A percentile compares a stretch with the other conserved stretches of the same genome.
phyloP scores from a whole-genome alignment of 2,113 vertebrate species.

The Caloenas nicobarica region DNA sequence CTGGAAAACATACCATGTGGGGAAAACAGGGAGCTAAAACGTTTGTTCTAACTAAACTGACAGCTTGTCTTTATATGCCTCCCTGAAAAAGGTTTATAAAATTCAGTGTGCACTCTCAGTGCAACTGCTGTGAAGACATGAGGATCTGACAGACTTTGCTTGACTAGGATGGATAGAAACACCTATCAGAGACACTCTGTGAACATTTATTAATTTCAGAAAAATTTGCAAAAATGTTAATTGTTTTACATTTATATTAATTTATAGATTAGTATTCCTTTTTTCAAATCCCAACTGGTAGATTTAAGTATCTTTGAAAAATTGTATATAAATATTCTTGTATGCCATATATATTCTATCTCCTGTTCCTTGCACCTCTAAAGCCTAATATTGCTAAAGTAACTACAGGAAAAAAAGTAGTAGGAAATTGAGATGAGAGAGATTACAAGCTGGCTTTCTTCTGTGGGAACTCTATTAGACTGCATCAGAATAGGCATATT shows the following conservation, averaged over 20 bases:
- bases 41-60: not conserved
- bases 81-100: not conserved
- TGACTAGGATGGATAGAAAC: slow-evolving; percentile 15
- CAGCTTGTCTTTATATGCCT: slow-evolving; percentile 20
- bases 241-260: not conserved
- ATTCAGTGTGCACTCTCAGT: not conserved
- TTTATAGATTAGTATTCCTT: not conserved
- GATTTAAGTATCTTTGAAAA: not conserved
- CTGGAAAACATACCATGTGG: not conserved
- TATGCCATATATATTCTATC: not conserved
- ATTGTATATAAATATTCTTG: not conserved
- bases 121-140: not conserved
- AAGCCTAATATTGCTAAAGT: not conserved
- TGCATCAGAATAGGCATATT: not conserved
- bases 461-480: not conserved
- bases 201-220: not conserved
- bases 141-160: not conserved
- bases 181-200: not conserved
- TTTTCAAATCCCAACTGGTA: not conserved
- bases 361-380: not conserved
- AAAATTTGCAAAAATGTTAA: not conserved
- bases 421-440: not conserved
- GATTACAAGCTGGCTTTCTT: not conserved
- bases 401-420: not conserved
- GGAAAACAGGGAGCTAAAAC: not conserved